Conservation (phyloP, 92 coral and sea anemone genomes). For the Pocillopora grandis region DNA sequence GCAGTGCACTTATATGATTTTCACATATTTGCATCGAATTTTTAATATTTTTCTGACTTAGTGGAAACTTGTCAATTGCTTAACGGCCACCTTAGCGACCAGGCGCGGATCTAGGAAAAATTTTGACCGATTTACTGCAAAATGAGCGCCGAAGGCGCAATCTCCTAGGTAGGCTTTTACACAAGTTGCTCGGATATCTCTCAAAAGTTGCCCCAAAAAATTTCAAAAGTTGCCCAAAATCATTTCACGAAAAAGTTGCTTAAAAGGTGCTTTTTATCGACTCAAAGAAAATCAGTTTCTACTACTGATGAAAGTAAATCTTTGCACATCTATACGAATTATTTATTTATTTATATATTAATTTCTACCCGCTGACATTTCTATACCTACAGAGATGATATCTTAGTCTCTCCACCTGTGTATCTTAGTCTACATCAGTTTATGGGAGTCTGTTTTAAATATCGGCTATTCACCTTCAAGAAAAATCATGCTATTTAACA, state of each 20-base stretch:
- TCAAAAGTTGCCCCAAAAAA: constrained; percentile 47
- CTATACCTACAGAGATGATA: constrained; percentile 56
- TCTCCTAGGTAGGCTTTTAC: no score
- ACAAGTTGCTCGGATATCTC: neutral
- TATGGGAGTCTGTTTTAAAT: constrained; percentile 50
- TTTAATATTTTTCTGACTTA: no score
- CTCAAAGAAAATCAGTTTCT: constrained; percentile 25
- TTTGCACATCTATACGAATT: constrained; percentile 45
- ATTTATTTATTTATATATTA: constrained; percentile 36
- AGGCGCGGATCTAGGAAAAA: no score
- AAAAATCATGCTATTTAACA: no score
- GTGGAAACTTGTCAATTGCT: no score
- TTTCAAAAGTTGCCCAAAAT: constrained; percentile 4
- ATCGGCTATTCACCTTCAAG: constrained; percentile 12
- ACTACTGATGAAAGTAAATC: constrained; percentile 44
- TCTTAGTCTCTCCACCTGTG: constrained; percentile 50
- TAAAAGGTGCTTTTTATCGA: constrained; percentile 42
- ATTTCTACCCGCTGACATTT: constrained; percentile 41
- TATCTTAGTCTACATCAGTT: constrained; percentile 48
- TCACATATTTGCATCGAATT: no score
- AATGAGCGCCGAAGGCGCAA: no score
- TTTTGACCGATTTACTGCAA: no score
- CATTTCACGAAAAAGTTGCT: constrained; percentile 47
- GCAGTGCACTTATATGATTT: no score
- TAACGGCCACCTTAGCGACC: no score